Evolutionary conservation across 30 jellyfish, hydroid and myxozoan genomes (phyloP).

Genomic region (Rhopilema esculentum): DNA sequence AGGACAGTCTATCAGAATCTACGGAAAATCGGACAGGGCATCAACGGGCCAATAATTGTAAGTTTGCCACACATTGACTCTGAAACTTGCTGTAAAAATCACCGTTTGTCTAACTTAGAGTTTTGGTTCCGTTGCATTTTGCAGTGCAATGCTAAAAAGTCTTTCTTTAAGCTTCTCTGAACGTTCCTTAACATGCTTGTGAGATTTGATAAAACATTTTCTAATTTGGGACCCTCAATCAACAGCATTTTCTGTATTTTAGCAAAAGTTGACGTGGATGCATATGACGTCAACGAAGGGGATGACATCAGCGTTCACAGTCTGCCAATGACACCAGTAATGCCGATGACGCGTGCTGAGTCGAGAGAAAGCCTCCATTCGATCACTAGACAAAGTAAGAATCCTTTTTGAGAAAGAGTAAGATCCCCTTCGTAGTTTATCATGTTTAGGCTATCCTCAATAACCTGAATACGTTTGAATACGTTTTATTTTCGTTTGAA

Average conservation of each 20-base stretch:
- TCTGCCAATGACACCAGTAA: slow-evolving; percentile 85
- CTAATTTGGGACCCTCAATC: not conserved
- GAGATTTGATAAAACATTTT: no score
- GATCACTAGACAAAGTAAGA: slow-evolving; percentile 93
- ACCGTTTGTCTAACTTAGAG: no score
- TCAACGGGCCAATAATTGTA: slow-evolving; percentile 2
- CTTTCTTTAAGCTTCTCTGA: no score
- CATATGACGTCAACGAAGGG: slow-evolving; percentile 80
- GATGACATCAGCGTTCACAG: slow-evolving; percentile 96
- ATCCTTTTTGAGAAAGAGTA: not conserved
- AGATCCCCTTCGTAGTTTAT: not conserved
- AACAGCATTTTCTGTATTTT: not conserved
- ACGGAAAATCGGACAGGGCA: not conserved
- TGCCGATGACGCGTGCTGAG: slow-evolving; percentile 84
- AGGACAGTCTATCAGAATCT: not conserved
- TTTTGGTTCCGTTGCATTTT: no score
- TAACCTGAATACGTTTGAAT: no score
- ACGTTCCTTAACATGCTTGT: no score
- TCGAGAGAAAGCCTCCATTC: slow-evolving; percentile 94
- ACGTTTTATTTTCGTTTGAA: no score
- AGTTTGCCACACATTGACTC: not conserved
- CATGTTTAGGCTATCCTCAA: no score
- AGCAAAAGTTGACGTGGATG: slow-evolving; percentile 18
- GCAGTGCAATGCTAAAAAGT: no score
- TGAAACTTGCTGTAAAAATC: no score